Evolutionary conservation across 2,888 invertebrate genomes (phyloP), one percentile per base, ranked within the genome.

Genomic region (Trissonchulus latispiculum): DNA sequence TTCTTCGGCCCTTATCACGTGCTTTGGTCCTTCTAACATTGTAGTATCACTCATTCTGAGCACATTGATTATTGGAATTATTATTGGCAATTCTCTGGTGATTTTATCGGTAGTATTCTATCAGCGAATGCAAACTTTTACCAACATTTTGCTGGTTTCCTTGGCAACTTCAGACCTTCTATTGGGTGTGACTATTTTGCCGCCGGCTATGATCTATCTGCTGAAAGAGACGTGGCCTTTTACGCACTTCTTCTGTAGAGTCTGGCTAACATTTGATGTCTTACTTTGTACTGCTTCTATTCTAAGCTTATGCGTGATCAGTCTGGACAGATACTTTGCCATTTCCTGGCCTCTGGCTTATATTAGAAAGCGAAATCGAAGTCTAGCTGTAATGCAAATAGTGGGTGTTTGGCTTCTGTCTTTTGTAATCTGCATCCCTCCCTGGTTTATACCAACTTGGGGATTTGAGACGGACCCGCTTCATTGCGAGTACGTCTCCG

Each of bases 61-160:
- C 18, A 73, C 81, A 71, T 73, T 83, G 37, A 83, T 81, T 64
- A 73, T 82, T 33, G 74, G 78, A 33, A 81, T 80, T 8, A 78
- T 82, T 35, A 77, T 84, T 48, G 84, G 84, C 62, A 84, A 84
- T 73, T 77, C 80, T 36, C 79, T 84, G 68, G 83, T 84, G 29
- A 81, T 84, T 2, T 79, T 83, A 59, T 81, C 82, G 1, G 82
- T 84, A 33, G 76, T 79, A 70, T 78, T 83, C 61, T 84, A 83
- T 78, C 80, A 82, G 72, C 78, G 84, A 70, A 84, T 84, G 84
- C 76, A 83, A 62, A 84, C 83, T 0, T 81, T 84, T 76, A 84
- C 83, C 2, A 84, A 84, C 77, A 80, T 82, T 67, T 76, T 84
- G 64, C 80, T 84, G 31, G 81, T 82, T 2, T 84, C 84, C 36